Conservation (phyloP, 2,113 vertebrate species). For the Nycticebus coucang region DNA sequence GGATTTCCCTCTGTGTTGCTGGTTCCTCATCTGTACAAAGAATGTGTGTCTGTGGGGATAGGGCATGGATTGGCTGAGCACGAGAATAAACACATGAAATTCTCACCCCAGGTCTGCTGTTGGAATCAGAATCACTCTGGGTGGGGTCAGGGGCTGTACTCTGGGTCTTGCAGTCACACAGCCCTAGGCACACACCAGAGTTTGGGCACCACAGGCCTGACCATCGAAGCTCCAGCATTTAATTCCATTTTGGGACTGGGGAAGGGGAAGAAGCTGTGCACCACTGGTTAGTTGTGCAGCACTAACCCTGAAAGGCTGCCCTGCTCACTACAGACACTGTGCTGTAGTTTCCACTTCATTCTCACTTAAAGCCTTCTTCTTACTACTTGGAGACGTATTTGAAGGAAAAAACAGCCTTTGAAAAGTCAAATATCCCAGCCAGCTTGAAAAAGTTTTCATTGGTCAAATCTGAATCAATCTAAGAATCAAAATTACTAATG, state of each 20-base stretch:
- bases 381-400: slow-evolving; percentile 24
- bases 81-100: neutral
- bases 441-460: neutral
- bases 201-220: neutral
- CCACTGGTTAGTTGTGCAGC: neutral
- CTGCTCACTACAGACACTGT: neutral
- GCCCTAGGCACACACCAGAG: neutral
- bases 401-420: slow-evolving; percentile 26
- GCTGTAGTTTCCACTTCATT: neutral
- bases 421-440: slow-evolving; percentile 40
- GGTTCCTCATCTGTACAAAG: neutral
- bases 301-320: neutral
- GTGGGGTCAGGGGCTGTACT: neutral
- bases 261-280: slow-evolving; percentile 35
- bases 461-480: neutral
- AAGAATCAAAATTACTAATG: slow-evolving; percentile 36
- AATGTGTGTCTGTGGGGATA: neutral
- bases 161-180: neutral
- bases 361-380: slow-evolving; percentile 7
- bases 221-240: neutral
- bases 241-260: slow-evolving; percentile 5
- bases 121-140: neutral
- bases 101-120: neutral
- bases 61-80: neutral
- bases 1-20: neutral